Evolutionary conservation across 2,113 vertebrate species (phyloP), one percentile per base, ranked within the genome.

Genomic region (Neolamprologus tretocephalus): DNA sequence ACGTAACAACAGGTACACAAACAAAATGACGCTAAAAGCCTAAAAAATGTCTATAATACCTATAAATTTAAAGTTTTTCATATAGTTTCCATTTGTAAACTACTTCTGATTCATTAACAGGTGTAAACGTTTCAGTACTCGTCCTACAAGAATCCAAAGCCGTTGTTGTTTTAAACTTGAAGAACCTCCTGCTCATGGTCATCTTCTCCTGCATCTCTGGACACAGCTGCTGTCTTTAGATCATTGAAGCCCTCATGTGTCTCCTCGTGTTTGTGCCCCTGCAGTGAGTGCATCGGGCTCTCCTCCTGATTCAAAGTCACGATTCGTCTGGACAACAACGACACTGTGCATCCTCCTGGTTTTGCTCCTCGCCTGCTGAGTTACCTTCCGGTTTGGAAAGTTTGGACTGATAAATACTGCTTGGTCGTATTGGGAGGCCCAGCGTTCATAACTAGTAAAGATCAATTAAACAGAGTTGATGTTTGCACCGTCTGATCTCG

Each of bases 371-470:
- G 0, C n/a, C 35, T 68, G 33, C 19, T 16, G n/a, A 21, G 66
- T 23, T 16, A 71, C 37, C 66, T 71, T 71, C 35, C 1, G 5
- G 35, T 71, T 71, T 21, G 63, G 19, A 40, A 6, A 71, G 19
- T 0, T 13, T 71, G 66, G 0, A 23, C 66, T 42, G n/a, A 9
- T 42, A 42, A 42, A 71, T 9, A 42, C 66, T 9, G 35, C 12
- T 0, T 9, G 35, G 35, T 71, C 0, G 1, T 21, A 21, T 0
- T 9, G 4, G 1, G 33, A 8, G 33, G 63, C 35, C 0, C 0
- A 71, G 63, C 5, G 5, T 14, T 23, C 12, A 14, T 40, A 19
- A 23, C 35, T 0, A 42, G 35, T 9, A 23, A 23, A 23, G 37
- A 23, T 16, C 1, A 23, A 42, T 71, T 71, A 71, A 71, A 0